phyloP scores from a whole-genome alignment of 2,888 invertebrate genomes.

The Scaptomyza tumidula region DNA sequence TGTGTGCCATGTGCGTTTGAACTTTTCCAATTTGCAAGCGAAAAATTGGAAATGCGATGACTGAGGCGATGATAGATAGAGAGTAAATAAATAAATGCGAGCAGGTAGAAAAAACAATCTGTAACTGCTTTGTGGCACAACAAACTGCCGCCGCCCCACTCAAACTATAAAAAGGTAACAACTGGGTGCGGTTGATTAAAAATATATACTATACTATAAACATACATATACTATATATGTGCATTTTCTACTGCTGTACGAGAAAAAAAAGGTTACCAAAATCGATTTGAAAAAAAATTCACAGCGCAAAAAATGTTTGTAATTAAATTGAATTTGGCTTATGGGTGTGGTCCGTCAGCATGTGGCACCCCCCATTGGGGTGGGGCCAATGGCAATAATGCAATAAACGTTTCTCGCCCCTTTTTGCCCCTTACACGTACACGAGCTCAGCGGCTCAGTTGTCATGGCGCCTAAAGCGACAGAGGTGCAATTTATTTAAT shows the following conservation, averaged over 20 bases:
- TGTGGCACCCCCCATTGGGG: conserved; percentile 44
- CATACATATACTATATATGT: conserved; percentile 17
- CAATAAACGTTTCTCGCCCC: conserved; percentile 21
- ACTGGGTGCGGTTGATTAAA: conserved; percentile 82
- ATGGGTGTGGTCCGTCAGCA: conserved; percentile 53
- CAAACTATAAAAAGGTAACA: conserved; percentile 53
- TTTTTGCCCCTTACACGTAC: not conserved
- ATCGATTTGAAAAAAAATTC: conserved; percentile 66
- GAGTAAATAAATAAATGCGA: conserved; percentile 78
- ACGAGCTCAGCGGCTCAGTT: conserved; percentile 54
- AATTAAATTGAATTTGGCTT: conserved; percentile 74
- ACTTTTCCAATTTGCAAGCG: conserved; percentile 80
- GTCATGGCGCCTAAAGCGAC: conserved; percentile 66
- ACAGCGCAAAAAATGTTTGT: conserved; percentile 46
- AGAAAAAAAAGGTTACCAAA: conserved; percentile 58
- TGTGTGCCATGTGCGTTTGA: conserved; percentile 52
- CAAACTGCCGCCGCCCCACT: conserved; percentile 61
- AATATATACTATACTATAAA: conserved; percentile 38
- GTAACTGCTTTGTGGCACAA: conserved; percentile 68
- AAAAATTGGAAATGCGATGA: conserved; percentile 78
- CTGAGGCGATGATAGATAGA: conserved; percentile 40
- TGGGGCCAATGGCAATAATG: conserved; percentile 50
- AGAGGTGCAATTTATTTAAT: conserved; percentile 83
- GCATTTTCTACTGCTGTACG: not conserved
- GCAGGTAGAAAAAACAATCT: conserved; percentile 65